Base-by-base conservation (phyloP, 23 tunicate genomes). In the Trididemnum nubilum region DNA sequence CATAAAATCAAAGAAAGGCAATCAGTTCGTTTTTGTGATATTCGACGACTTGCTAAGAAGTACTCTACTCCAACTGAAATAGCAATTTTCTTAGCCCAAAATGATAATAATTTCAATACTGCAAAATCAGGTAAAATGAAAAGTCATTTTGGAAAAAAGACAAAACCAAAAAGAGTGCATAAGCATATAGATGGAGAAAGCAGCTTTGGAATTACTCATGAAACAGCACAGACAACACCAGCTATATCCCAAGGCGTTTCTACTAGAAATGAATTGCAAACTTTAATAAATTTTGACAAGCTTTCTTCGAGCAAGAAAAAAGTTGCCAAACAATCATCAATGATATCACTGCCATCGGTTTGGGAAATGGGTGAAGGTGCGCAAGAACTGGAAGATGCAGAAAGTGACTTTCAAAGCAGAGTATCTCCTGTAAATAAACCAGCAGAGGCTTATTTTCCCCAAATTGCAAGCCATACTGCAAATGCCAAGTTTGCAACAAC, bases 381-480 rank as follows among this genome's bases (percentile, higher is more conserved):
- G 3, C n/a, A 44, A 2, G 69, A 28, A 22, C 2, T 35, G 22
- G 77, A 65, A 75, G 78, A 77, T 25, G 51, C 34, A 22, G 63
- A 36, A 24, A 63, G 51, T 37, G 96, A 85, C 18, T 85, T 72
- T 40, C 89, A 32, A 33, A 85, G 85, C 30, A 33, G 73, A 28
- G 30, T 89, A 24, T 37, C 85, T 27, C 27, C 76, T 0, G 35
- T 85, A 37, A 28, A 51, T 30, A 79, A 79, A 0, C 18, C 35
- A 35, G 38, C 80, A 1, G 89, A 77, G n/a, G 97, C 85, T 57
- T 91, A 86, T 61, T 91, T 91, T 85, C 71, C 81, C 1, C 23
- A 73, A 15, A 36, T 34, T 9, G 3, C 44, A 21, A 69, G 44
- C 34, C 70, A 52, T 25, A 29, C 51, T 28, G 7, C 26, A 9